Evolutionary conservation across 1,140 invertebrate species (phyloP), one percentile per base, ranked within the genome.

Genomic region (Berghia stephanieae): DNA sequence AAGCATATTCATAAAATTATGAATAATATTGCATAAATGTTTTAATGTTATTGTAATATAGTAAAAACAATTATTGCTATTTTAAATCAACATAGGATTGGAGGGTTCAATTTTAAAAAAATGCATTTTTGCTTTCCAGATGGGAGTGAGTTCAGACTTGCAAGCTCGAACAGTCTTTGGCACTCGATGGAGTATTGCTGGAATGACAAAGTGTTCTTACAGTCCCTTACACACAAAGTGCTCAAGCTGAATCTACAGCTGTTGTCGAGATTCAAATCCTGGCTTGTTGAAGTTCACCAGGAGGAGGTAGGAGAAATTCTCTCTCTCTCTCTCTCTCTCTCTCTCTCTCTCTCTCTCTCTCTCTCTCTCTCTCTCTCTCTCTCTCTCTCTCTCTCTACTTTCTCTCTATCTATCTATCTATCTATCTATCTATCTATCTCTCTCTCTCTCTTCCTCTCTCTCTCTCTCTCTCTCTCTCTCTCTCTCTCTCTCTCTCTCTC

Each of bases 241-340:
- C 97, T 94, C 93, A 96, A 96, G 88, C 90, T 97, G 6, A 94
- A 92, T 63, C 89, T 97, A 38, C 95, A 96, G 90, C 90, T 97
- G 40, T 82, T 95, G 34, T 92, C 94, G 38, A 92, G 96, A 81
- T 95, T 94, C 87, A 89, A 90, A 36, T 92, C 91, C 21, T 97
- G 95, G 94, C 90, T 93, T 36, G 86, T 89, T 46, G 86, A 88
- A 74, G 80, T 85, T 49, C 83, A 84, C 40, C 77, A 83, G 46
- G 82, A 84, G 75, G 85, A 88, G 85, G 87, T 87, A 52, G 63
- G 13, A 3, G 38, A 10, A 21, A 3, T 10, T 66, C n/a, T 27
- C n/a, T n/a, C n/a, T n/a, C n/a, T n/a, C 2, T 27, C 60, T 66
- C 24, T 27, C 60, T 27, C 60, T 27, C n/a, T 27, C n/a, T 27